phyloP scores from a whole-genome alignment of 2,888 invertebrate genomes.

The Drosophila longiperda region DNA sequence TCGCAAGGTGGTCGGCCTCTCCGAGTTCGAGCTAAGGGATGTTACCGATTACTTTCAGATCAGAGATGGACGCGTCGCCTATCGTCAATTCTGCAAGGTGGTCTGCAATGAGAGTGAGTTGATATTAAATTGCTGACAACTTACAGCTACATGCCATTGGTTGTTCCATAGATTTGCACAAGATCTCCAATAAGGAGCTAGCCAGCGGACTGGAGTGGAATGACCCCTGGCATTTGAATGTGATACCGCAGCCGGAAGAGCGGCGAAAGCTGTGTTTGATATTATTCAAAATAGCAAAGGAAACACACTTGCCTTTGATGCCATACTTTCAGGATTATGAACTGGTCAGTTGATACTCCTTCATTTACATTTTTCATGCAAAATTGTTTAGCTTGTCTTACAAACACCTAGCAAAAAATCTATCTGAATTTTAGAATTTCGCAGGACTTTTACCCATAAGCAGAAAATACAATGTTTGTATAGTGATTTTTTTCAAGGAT shows the following conservation, averaged over 20 bases:
- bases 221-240: slow-evolving; percentile 89
- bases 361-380: not conserved
- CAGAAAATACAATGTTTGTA: no score
- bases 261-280: slow-evolving; percentile 89
- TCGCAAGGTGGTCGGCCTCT: slow-evolving; percentile 88
- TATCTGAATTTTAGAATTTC: not conserved
- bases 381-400: not conserved
- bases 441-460: no score
- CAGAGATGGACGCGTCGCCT: slow-evolving; percentile 91
- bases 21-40: slow-evolving; percentile 90
- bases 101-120: slow-evolving; percentile 85
- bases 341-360: slow-evolving; percentile 65
- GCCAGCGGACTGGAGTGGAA: slow-evolving; percentile 88
- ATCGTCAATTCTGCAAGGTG: slow-evolving; percentile 90
- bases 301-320: slow-evolving; percentile 88
- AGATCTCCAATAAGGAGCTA: slow-evolving; percentile 77
- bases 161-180: slow-evolving; percentile 66
- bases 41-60: slow-evolving; percentile 91
- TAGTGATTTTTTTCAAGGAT: no score
- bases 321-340: slow-evolving; percentile 87
- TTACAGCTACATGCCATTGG: not conserved
- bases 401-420: not conserved
- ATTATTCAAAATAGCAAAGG: slow-evolving; percentile 90
- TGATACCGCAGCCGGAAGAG: slow-evolving; percentile 88
- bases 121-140: not conserved